Evolutionary conservation across 2,888 invertebrate species (phyloP).

Genomic region (Acleris cristana): DNA sequence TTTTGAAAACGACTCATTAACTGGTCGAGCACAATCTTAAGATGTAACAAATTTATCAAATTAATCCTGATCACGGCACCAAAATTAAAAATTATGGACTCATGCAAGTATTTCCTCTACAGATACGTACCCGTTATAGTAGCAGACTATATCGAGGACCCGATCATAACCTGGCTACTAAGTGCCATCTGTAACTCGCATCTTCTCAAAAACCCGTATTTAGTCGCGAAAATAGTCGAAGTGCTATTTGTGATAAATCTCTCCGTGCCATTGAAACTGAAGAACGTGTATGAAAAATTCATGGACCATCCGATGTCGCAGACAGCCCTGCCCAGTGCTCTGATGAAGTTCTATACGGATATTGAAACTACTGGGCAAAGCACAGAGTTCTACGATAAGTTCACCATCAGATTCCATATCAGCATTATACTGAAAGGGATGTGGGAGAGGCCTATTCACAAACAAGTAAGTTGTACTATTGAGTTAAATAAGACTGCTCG

Average conservation of each 20-base stretch:
- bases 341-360: slow-evolving; percentile 99
- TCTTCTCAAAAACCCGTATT: slow-evolving; percentile 97
- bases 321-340: slow-evolving; percentile 91
- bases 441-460: slow-evolving; percentile 96
- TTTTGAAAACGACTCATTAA: too few species aligned
- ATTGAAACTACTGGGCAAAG: slow-evolving; percentile 98
- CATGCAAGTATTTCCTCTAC: slow-evolving; percentile 30
- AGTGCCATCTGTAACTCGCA: slow-evolving; percentile 95
- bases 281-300: slow-evolving; percentile 88
- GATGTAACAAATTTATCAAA: neutral
- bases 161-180: slow-evolving; percentile 94
- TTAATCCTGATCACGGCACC: slow-evolving; percentile 12
- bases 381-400: slow-evolving; percentile 99
- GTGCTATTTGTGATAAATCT: slow-evolving; percentile 92
- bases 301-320: slow-evolving; percentile 92
- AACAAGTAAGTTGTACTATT: slow-evolving; percentile 61
- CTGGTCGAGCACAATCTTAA: too few species aligned
- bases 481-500: too few species aligned
- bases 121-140: slow-evolving; percentile 91
- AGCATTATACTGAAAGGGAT: slow-evolving; percentile 97
- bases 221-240: slow-evolving; percentile 98
- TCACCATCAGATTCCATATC: slow-evolving; percentile 98
- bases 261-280: slow-evolving; percentile 81
- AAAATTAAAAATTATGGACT: neutral
- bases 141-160: slow-evolving; percentile 90